phyloP scores from a whole-genome alignment of 2,797 vertebrate species.

The Premnoplex brunnescens region DNA sequence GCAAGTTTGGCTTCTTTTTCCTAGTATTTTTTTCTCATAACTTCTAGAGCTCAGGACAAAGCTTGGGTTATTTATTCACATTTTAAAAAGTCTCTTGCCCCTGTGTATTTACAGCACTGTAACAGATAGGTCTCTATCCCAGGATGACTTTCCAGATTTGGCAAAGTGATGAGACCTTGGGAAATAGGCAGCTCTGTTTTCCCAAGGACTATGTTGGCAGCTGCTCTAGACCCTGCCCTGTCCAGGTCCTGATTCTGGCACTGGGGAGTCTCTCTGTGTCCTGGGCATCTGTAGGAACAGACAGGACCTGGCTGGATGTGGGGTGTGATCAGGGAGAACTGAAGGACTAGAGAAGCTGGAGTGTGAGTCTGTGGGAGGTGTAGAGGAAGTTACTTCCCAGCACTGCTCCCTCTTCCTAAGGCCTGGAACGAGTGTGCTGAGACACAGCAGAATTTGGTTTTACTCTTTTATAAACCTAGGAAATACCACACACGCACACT shows the following conservation, averaged over 20 bases:
- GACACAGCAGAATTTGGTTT: background rate
- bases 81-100: background rate
- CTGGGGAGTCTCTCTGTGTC: background rate
- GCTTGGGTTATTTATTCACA: background rate
- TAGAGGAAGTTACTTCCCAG: background rate
- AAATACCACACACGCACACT: background rate
- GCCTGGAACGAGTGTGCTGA: background rate
- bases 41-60: background rate
- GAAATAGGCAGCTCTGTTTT: background rate
- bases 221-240: background rate
- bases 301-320: background rate
- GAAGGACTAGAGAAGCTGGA: background rate
- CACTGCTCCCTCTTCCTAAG: background rate
- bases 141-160: background rate
- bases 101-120: background rate
- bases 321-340: background rate
- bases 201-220: background rate
- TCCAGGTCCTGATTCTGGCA: background rate
- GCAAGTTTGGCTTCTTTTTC: background rate
- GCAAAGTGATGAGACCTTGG: background rate
- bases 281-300: background rate
- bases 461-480: background rate
- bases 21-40: background rate
- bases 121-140: background rate
- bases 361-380: background rate